Conservation (phyloP, 2,888 invertebrate genomes). For the Cylloceria caligata region DNA sequence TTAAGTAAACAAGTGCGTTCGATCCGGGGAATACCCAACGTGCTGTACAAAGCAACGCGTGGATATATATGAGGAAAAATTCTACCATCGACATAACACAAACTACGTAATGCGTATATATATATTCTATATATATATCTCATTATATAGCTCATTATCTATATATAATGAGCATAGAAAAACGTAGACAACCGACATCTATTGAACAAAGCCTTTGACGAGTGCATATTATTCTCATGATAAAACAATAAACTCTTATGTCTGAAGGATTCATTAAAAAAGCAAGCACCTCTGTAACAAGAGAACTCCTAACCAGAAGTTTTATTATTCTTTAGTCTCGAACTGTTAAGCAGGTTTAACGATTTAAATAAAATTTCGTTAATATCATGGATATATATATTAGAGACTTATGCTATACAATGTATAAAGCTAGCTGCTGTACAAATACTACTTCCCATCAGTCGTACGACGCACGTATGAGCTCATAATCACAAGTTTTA, state of each 20-base stretch:
- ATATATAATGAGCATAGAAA: background rate
- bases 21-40: constrained; percentile 35
- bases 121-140: too few relatives aligned
- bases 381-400: too few relatives aligned
- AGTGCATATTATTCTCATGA: constrained; percentile 11
- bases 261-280: background rate
- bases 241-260: constrained; percentile 10
- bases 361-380: too few relatives aligned
- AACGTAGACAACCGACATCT: background rate
- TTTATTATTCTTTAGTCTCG: constrained; percentile 1
- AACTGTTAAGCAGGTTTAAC: background rate
- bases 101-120: too few relatives aligned
- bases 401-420: too few relatives aligned
- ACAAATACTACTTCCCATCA: too few relatives aligned
- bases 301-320: background rate
- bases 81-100: background rate
- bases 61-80: constrained; percentile 15
- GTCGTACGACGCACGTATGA: too few relatives aligned
- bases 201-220: background rate
- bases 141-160: background rate
- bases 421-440: too few relatives aligned
- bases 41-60: background rate
- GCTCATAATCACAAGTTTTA: too few relatives aligned
- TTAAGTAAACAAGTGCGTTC: constrained; percentile 12
- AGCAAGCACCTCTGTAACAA: constrained; percentile 7